Conservation (phyloP, 2,888 invertebrate species). For the Tetranychus piercei region DNA sequence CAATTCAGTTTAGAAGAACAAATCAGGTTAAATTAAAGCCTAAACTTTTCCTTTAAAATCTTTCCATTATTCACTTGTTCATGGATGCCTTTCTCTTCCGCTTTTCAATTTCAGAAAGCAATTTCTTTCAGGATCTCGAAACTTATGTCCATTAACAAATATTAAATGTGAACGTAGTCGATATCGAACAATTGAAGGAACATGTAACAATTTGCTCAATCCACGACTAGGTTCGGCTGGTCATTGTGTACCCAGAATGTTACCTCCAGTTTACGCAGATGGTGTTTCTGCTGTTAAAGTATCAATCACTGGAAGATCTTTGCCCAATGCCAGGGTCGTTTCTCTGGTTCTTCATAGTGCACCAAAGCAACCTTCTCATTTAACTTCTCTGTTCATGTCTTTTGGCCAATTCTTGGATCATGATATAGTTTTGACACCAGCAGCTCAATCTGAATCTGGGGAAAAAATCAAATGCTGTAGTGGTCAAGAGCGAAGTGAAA, state of each 20-base stretch:
- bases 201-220: constrained; percentile 25
- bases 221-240: constrained; percentile 23
- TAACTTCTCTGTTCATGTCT: constrained; percentile 74
- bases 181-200: constrained; percentile 23
- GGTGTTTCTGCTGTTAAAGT: constrained; percentile 36
- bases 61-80: too few relatives aligned
- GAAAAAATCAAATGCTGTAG: constrained; percentile 16
- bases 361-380: constrained; percentile 39
- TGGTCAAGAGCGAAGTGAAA: background rate
- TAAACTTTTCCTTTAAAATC: background rate
- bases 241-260: constrained; percentile 45
- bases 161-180: background rate
- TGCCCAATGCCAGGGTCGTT: constrained; percentile 68
- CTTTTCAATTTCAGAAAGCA: too few relatives aligned
- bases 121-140: too few relatives aligned
- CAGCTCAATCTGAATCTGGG: constrained; percentile 16
- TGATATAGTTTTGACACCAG: constrained; percentile 75
- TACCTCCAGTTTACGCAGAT: constrained; percentile 72
- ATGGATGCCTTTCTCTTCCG: too few relatives aligned
- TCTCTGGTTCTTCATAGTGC: constrained; percentile 58
- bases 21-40: too few relatives aligned
- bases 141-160: too few relatives aligned
- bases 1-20: too few relatives aligned
- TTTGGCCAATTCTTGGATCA: constrained; percentile 82
- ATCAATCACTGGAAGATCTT: constrained; percentile 40